A percentile compares a stretch with the other conserved stretches of the same genome.
Conservation (phyloP, 2,797 vertebrate species). For the Gadopsis bispinosus region DNA sequence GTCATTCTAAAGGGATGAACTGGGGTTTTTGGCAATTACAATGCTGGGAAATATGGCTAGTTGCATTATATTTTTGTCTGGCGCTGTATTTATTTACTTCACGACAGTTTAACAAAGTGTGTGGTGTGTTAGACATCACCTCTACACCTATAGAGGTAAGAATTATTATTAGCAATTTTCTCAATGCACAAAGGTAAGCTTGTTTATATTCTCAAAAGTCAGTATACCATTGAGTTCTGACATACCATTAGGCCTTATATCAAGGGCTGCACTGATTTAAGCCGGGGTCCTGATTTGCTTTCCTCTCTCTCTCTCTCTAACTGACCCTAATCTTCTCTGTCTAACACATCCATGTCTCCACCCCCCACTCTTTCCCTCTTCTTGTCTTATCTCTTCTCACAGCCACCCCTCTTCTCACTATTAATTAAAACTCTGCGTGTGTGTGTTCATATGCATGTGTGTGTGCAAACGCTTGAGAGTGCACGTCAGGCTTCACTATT, state of each 20-base stretch:
- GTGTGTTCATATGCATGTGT: background rate
- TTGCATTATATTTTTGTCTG: background rate
- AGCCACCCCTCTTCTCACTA: slow-evolving; percentile 60
- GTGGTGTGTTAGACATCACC: background rate
- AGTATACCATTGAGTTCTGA: slow-evolving; percentile 20
- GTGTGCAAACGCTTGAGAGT: background rate
- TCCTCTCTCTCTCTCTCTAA: slow-evolving; percentile 20
- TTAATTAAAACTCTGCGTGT: slow-evolving; percentile 68
- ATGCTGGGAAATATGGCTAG: background rate
- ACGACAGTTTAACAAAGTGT: slow-evolving; percentile 11
- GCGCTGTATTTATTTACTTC: background rate
- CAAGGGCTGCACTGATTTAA: slow-evolving; percentile 34
- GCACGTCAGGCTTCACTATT: slow-evolving; percentile 75
- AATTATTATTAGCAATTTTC: slow-evolving; percentile 23
- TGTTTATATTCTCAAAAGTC: slow-evolving; percentile 39
- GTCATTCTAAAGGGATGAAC: background rate
- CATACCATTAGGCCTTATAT: slow-evolving; percentile 36
- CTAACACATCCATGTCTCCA: slow-evolving; percentile 45
- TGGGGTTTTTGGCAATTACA: background rate
- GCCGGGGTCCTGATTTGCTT: slow-evolving; percentile 34
- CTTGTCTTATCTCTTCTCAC: slow-evolving; percentile 62
- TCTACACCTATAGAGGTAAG: background rate
- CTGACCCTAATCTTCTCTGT: slow-evolving; percentile 43
- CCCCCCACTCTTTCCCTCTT: slow-evolving; percentile 14
- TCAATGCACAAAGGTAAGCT: slow-evolving; percentile 7